Evolutionary conservation across 1,140 invertebrate genomes (phyloP).

Genomic region (Lutraria rhynchaena): DNA sequence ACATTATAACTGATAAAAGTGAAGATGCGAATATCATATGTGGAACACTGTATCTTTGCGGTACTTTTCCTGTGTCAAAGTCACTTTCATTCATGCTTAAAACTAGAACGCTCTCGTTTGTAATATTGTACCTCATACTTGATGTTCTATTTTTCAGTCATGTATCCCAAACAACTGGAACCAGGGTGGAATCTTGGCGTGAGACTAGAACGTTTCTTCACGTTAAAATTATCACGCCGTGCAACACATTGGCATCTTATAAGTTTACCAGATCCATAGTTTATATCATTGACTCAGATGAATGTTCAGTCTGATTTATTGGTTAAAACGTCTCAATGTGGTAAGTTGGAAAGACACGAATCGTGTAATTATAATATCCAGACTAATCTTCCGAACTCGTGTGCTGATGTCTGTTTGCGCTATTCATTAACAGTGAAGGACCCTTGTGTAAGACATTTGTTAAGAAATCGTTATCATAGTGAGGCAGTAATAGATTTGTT

Average conservation of each 20-base stretch:
- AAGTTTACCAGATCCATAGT: neutral
- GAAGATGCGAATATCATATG: slow-evolving; percentile 86
- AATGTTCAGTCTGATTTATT: slow-evolving; percentile 3
- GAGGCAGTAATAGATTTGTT: neutral
- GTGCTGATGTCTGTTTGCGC: slow-evolving; percentile 31
- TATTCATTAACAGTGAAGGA: slow-evolving; percentile 27
- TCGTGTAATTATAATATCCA: slow-evolving; percentile 13
- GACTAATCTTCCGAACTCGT: slow-evolving; percentile 27
- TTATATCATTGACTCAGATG: neutral
- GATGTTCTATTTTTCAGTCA: neutral
- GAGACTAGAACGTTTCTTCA: neutral
- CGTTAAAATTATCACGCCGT: neutral
- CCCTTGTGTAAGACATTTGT: neutral
- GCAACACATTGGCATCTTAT: neutral
- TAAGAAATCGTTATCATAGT: neutral
- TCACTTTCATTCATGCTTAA: slow-evolving; percentile 6
- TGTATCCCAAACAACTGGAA: neutral
- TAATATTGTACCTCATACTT: neutral
- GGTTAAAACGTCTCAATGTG: neutral
- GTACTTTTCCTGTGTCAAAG: slow-evolving; percentile 17
- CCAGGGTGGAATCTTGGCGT: neutral
- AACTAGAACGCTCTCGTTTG: neutral
- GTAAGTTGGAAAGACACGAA: slow-evolving; percentile 17
- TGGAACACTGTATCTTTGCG: slow-evolving; percentile 70
- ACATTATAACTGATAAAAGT: slow-evolving; percentile 95